These are phyloP conservation scores for Pipa parva DNA, from an alignment of 2,113 vertebrate species.

Conservation along the genomic window DNA sequence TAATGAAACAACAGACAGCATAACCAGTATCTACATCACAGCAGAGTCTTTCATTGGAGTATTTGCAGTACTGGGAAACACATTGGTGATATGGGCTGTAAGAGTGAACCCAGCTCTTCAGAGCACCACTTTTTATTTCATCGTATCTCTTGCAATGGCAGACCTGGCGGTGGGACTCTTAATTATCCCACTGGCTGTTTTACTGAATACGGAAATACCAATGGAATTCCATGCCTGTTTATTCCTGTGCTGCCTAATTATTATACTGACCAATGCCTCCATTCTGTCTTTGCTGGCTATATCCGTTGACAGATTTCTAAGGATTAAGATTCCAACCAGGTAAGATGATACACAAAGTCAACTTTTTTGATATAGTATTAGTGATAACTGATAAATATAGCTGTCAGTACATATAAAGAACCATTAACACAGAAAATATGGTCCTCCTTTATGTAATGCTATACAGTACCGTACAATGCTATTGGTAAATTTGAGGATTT, in stretches of 20 bases:
- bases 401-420: too few relatives aligned
- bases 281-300: constrained; percentile 76
- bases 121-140: constrained; percentile 70
- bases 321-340: constrained; percentile 68
- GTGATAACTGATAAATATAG: too few relatives aligned
- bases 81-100: constrained; percentile 72
- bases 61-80: constrained; percentile 68
- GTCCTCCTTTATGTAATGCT: too few relatives aligned
- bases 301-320: constrained; percentile 76
- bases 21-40: constrained; percentile 52
- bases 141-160: constrained; percentile 74
- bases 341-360: too few relatives aligned
- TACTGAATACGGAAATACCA: constrained; percentile 55
- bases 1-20: not conserved
- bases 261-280: constrained; percentile 69
- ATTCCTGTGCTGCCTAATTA: constrained; percentile 69
- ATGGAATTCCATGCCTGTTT: constrained; percentile 66
- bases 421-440: too few relatives aligned
- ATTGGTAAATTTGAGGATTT: too few relatives aligned
- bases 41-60: constrained; percentile 66
- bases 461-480: too few relatives aligned
- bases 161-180: constrained; percentile 72
- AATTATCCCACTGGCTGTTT: constrained; percentile 69
- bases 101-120: constrained; percentile 55
- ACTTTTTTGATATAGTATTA: too few relatives aligned